Evolutionary conservation across 2,113 vertebrate species (phyloP), one percentile per base, ranked within the genome.

Genomic region (Corynorhinus townsendii): DNA sequence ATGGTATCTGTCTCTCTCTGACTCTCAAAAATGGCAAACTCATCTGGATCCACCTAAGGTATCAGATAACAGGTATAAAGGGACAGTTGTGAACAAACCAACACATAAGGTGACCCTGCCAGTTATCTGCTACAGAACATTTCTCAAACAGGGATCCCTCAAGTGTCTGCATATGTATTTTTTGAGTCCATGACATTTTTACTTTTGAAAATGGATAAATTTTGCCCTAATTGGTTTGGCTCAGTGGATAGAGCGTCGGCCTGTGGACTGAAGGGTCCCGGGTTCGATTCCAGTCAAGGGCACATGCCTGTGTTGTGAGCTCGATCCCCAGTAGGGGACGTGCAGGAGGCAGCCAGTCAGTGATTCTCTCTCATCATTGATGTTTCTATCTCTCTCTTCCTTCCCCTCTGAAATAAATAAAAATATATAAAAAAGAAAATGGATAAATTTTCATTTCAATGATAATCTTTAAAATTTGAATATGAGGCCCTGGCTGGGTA

Each of bases 101-200:
- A 52, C 11, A 22, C 6, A 6, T 1, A 33, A 0, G 10, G 20
- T 16, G 49, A 10, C n/a, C 20, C 72, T 22, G 35, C 30, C 43
- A 38, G 2, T 19, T 3, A 66, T 24, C 28, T 68, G 52, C 19
- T 19, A 28, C 0, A 49, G 64, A 19, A 4, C 7, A 0, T 38
- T 82, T 69, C 77, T 92, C 79, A 84, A 47, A 89, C 6, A 28
- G 68, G 68, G 45, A 28, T 11, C 56, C 56, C 35, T 47, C 26
- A 54, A 8, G 40, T 24, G 30, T 69, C 64, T 56, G 17, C 19
- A 16, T 35, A 3, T 24, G 17, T 79, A 43, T 84, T 77, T 40
- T 47, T 28, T 83, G 52, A 93, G 45, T 22, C 33, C 68, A 69
- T 30, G 14, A 72, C 11, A 45, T 76, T 45, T 79, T 93, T 40